Evolutionary conservation across 2,888 invertebrate genomes (phyloP).

Genomic region (Piscicola geometra): DNA sequence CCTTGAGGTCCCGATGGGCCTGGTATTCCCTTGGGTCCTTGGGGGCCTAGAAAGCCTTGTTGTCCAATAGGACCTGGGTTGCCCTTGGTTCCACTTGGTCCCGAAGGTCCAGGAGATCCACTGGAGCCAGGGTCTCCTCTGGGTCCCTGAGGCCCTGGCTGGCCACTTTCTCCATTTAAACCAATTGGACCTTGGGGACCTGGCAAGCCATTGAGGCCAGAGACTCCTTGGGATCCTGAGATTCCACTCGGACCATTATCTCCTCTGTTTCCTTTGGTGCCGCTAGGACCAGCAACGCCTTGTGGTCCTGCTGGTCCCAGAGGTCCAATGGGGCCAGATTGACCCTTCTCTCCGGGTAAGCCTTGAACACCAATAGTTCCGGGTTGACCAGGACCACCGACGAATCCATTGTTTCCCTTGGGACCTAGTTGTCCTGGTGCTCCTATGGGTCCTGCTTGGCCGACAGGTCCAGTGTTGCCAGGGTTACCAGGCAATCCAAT

Average conservation of each 20-base stretch:
- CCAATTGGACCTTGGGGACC: conserved; percentile 29
- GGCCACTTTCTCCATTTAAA: conserved; percentile 25
- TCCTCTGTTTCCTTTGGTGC: conserved; percentile 21
- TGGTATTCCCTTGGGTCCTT: conserved; percentile 39
- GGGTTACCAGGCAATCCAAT: conserved; percentile 22
- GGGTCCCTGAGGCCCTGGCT: conserved; percentile 53
- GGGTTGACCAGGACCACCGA: conserved; percentile 34
- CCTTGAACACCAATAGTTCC: conserved; percentile 33
- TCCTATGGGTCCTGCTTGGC: conserved; percentile 11
- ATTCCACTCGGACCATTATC: conserved; percentile 31
- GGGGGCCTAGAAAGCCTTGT: conserved; percentile 46
- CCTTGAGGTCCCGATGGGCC: conserved; percentile 32
- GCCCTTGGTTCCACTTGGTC: conserved; percentile 29
- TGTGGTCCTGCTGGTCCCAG: conserved; percentile 31
- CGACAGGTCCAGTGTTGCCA: conserved; percentile 30
- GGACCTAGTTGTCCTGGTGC: conserved; percentile 22
- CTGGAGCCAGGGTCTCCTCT: conserved; percentile 24
- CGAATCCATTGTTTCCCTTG: conserved; percentile 33
- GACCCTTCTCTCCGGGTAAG: conserved; percentile 25
- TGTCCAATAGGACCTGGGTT: conserved; percentile 44
- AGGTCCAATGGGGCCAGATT: conserved; percentile 35
- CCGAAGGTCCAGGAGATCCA: conserved; percentile 37
- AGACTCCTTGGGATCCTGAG: conserved; percentile 29
- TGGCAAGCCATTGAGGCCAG: conserved; percentile 7
- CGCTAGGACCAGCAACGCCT: conserved; percentile 27